These are phyloP conservation scores for Pseudomyrmex cubaensis DNA, from an alignment of 1,140 invertebrate genomes.

Conservation along the genomic window DNA sequence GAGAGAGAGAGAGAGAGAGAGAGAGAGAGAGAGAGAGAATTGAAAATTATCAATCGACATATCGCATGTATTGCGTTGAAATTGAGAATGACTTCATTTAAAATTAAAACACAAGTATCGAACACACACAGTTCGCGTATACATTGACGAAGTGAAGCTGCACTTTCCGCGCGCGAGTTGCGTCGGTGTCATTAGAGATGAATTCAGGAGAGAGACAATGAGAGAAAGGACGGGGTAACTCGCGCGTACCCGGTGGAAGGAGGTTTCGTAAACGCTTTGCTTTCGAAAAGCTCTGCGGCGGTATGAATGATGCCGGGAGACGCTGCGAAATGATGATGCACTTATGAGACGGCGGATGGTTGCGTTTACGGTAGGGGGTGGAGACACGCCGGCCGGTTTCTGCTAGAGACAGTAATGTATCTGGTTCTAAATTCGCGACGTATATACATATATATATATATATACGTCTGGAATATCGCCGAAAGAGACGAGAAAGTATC, in stretches of 20 bases:
- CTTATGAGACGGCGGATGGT: constrained; percentile 6
- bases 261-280: constrained; percentile 34
- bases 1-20: no score
- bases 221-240: constrained; percentile 43
- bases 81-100: no score
- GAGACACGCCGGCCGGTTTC: constrained; percentile 5
- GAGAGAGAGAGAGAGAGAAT: no score
- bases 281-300: constrained; percentile 26
- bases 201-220: constrained; percentile 37
- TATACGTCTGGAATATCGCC: not conserved
- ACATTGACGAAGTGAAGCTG: no score
- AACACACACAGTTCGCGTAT: no score
- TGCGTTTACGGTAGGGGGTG: constrained; percentile 3
- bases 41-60: no score
- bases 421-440: constrained; percentile 2
- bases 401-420: constrained; percentile 40
- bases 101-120: no score
- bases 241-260: constrained; percentile 34
- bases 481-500: not conserved
- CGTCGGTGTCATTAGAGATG: constrained; percentile 56
- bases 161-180: constrained; percentile 20
- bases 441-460: not conserved
- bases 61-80: no score
- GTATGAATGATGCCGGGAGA: constrained; percentile 53
- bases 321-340: constrained; percentile 27